Conservation (phyloP, 2,888 invertebrate species). For the Napeogenes sylphis region DNA sequence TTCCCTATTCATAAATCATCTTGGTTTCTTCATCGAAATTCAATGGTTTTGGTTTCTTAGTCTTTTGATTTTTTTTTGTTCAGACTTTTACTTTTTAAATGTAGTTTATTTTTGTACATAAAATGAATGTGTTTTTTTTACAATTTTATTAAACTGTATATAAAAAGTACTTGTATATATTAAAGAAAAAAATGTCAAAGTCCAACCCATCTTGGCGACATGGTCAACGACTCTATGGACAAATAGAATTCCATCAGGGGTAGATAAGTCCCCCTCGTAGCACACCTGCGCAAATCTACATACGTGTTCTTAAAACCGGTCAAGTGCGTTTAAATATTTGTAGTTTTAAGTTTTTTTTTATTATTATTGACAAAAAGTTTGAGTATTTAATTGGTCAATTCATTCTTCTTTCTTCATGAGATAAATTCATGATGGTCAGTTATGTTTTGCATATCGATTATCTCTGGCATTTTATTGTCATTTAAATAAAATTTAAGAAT, state of each 20-base stretch:
- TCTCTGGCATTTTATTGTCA: no score
- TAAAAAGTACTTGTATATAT: no score
- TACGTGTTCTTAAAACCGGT: constrained; percentile 20
- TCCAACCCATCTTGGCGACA: constrained; percentile 1
- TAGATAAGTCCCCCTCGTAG: constrained; percentile 25
- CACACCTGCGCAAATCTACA: constrained; percentile 36
- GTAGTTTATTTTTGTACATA: background rate
- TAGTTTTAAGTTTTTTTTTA: background rate
- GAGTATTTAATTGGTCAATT: background rate
- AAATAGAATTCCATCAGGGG: constrained; percentile 29
- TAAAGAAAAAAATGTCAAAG: background rate
- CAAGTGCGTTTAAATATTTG: constrained; percentile 19
- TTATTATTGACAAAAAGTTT: background rate
- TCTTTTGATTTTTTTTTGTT: background rate
- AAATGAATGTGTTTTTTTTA: background rate
- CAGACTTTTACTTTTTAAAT: constrained; percentile 3
- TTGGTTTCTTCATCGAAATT: constrained; percentile 6
- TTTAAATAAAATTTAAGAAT: no score
- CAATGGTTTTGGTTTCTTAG: background rate
- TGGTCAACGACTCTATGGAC: constrained; percentile 31
- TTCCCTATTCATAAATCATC: constrained; percentile 13
- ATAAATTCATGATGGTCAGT: no score
- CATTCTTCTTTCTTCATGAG: background rate
- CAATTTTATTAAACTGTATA: no score
- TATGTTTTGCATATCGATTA: no score